Conservation (phyloP, 2,888 invertebrate genomes). For the Chydorus sphaericus region DNA sequence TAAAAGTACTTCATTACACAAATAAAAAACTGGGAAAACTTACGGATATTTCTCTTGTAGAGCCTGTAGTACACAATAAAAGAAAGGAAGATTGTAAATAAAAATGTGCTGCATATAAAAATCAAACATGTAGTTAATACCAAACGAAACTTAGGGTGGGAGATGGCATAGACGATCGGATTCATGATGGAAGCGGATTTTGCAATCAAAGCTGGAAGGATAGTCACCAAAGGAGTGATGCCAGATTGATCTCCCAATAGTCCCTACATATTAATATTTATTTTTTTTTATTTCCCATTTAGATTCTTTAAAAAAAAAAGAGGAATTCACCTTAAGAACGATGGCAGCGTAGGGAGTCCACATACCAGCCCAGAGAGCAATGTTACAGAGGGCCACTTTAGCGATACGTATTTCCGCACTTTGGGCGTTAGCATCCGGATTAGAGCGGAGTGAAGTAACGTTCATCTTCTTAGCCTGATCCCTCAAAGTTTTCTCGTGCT, state of each 20-base stretch:
- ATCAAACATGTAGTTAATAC: neutral
- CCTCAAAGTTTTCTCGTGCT: constrained; percentile 71
- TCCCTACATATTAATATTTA: constrained; percentile 17
- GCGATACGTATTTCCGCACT: constrained; percentile 77
- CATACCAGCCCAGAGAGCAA: constrained; percentile 30
- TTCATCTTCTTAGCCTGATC: constrained; percentile 91
- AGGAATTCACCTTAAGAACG: constrained; percentile 14
- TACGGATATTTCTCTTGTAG: constrained; percentile 5
- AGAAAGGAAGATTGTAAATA: neutral
- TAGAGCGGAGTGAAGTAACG: constrained; percentile 69
- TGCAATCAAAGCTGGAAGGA: constrained; percentile 31
- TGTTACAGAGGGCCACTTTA: constrained; percentile 39
- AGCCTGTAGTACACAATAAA: neutral
- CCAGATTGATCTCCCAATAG: constrained; percentile 22
- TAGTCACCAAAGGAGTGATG: constrained; percentile 25
- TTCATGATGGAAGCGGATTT: constrained; percentile 31
- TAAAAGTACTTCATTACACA: no score
- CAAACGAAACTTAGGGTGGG: constrained; percentile 15
- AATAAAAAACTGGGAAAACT: no score
- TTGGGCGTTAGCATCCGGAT: constrained; percentile 45
- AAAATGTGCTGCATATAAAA: neutral
- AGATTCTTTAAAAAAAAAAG: neutral
- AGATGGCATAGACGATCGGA: constrained; percentile 25
- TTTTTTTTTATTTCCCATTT: neutral
- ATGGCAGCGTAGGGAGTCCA: constrained; percentile 27